Percentiles rank a stretch among this genome's conserved stretches.
These are phyloP conservation scores for Siniperca undulata DNA, from an alignment of 2,797 vertebrate genomes.

Conservation along the genomic window DNA sequence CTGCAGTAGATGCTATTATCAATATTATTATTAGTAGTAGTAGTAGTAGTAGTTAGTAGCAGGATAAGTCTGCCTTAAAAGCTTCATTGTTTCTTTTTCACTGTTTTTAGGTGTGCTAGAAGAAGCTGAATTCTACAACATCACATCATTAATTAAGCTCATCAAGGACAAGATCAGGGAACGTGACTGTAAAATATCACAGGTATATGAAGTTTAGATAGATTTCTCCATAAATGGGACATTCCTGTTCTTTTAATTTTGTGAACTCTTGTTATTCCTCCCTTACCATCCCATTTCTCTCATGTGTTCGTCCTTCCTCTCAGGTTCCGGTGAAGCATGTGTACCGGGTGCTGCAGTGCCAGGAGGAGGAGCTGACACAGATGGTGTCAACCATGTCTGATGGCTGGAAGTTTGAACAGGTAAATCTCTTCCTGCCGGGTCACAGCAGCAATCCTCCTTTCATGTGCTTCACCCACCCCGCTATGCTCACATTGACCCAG, in stretches of 20 bases:
- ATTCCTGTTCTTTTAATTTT: background rate
- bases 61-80: background rate
- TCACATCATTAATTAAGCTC: slow-evolving; percentile 98
- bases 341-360: slow-evolving; percentile 97
- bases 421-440: slow-evolving; percentile 84
- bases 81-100: background rate
- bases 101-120: slow-evolving; percentile 90
- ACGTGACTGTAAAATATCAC: slow-evolving; percentile 95
- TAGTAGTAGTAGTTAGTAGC: too few species aligned
- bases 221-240: accelerated
- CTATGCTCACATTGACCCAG: slow-evolving; percentile 74
- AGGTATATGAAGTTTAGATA: slow-evolving; percentile 81
- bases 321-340: slow-evolving; percentile 97
- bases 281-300: background rate
- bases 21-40: background rate
- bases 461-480: slow-evolving; percentile 75
- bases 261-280: background rate
- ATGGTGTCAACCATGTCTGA: slow-evolving; percentile 99
- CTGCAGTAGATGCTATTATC: background rate
- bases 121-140: slow-evolving; percentile 99
- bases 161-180: slow-evolving; percentile 99
- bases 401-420: slow-evolving; percentile 99
- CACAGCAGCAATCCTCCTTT: slow-evolving; percentile 49
- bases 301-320: background rate
- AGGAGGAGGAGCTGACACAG: slow-evolving; percentile 98